A percentile compares a stretch with the other conserved stretches of the same genome.
These are phyloP conservation scores for Pteropus rufus DNA, from an alignment of 2,797 vertebrate genomes.

Conservation along the genomic window DNA sequence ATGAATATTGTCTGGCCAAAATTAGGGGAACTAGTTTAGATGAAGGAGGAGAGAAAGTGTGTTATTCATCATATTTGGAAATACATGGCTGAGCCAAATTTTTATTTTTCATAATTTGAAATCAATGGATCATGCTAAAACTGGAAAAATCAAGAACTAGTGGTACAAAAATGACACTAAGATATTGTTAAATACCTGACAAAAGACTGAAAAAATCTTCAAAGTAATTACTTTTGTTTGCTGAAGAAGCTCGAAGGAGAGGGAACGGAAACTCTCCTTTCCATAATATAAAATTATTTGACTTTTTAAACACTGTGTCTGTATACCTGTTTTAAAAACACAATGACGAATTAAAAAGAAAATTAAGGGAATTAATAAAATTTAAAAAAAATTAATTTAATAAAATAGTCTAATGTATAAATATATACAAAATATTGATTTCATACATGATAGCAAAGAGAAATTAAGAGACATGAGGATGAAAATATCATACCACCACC, in stretches of 20 bases:
- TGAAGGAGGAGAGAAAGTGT: background rate
- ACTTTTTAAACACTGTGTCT: background rate
- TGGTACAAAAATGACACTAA: background rate
- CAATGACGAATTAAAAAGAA: background rate
- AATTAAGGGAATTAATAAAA: background rate
- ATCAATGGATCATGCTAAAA: background rate
- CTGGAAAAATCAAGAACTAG: background rate
- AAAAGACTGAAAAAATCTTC: background rate
- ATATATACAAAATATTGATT: background rate
- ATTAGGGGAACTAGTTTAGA: background rate
- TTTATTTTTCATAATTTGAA: background rate
- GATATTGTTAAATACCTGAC: background rate
- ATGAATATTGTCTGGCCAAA: too few species aligned
- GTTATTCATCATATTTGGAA: rapidly evolving
- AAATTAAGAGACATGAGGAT: background rate
- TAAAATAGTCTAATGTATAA: background rate
- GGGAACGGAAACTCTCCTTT: background rate
- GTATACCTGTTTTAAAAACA: background rate
- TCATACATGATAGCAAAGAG: background rate
- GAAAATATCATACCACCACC: background rate
- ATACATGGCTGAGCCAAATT: background rate
- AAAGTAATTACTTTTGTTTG: background rate
- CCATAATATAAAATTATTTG: background rate
- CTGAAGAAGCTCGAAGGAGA: background rate
- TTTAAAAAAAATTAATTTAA: background rate